Evolutionary conservation across 2,888 invertebrate genomes (phyloP), one percentile per base, ranked within the genome.

Genomic region (Amphiduros pacificus): DNA sequence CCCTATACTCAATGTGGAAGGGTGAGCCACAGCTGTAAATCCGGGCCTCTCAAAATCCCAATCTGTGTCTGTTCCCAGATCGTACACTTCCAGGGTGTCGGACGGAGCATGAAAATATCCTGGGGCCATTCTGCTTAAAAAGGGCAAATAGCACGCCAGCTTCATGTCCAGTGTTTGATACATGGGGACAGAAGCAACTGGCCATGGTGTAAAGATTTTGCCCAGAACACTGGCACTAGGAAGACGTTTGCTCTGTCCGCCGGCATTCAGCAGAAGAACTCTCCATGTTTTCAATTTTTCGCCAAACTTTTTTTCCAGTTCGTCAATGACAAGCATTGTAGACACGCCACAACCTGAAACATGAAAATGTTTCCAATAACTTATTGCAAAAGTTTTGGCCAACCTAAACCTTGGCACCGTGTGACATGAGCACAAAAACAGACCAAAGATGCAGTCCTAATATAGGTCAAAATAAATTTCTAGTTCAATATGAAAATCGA

Each of bases 161-260:
- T 85, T 84, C 2, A 84, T 62, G 64, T 85, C 85, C 27, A 85
- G 66, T 80, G 84, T 82, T 54, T 80, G 78, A 56, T 76, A 80
- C 57, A 79, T 71, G 1, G 77, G 74, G 17, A 68, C 65, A 3
- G 77, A 64, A 51, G 72, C 80, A 53, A 77, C 69, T 0, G 84
- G 84, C 11, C 84, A 65, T 32, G 82, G 76, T 17, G 81, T 77
- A 65, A 84, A 84, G 2, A 84, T 73, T 68, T 85, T 85, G 2
- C 85, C 85, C 9, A 84, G 73, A 20, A 82, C 75, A 61, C 80
- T 80, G 26, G 82, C 77, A 63, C 81, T 83, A 6, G 84, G 84
- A 67, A 85, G 75, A n/a, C 85, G 70, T 70, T 84, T 82, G 64
- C 85, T 84, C 70, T 80, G 78, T 1, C 85, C 85, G 14, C 85